Evolutionary conservation across 2,113 vertebrate species (phyloP), one percentile per base, ranked within the genome.

Genomic region (Phoxinus phoxinus): DNA sequence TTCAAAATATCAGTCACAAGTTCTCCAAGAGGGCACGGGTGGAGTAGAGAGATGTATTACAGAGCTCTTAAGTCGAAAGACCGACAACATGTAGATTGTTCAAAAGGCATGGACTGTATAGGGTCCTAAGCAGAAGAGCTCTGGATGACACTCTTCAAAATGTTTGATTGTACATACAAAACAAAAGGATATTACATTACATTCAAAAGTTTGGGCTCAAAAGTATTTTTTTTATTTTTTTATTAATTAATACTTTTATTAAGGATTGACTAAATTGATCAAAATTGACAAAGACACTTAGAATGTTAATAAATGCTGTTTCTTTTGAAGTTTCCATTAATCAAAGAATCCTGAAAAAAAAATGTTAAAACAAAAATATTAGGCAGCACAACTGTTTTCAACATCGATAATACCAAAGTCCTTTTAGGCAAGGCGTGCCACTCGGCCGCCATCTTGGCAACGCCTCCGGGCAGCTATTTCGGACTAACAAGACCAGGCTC

Each of bases 1-100:
- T 86, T 83, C n/a, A 73, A 58, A 79, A 73, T 41, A 78, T 56
- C 51, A 44, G 51, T 27, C 2, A 72, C 61, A 41, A 76, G 81
- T 44, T 78, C 19, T 61, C 21, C 73, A 65, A 44, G 19, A 73
- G 77, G 21, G 37, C 46, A 51, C 23, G 78, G 67, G 65, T 30
- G 37, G 32, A 46, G 17, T 15, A 53, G 59, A 53, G n/a, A 53
- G 32, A 80, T 63, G 77, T 44, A 79, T 61, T 59, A 61, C 3
- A 41, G 72, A 71, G 5, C 30, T 48, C 27, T 46, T 44, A 35
- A 59, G 46, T 81, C 41, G 21, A 86, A 84, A 84, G 56, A 51
- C 12, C n/a, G 4, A 46, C 56, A 75, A 63, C 75, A 75, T 74
- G 32, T n/a, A 25, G 0, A 41, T 78, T 58, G 74, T 21, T 77